These are phyloP conservation scores for Gnathonemus longibarbis DNA, from an alignment of 2,113 vertebrate species.

Conservation along the genomic window DNA sequence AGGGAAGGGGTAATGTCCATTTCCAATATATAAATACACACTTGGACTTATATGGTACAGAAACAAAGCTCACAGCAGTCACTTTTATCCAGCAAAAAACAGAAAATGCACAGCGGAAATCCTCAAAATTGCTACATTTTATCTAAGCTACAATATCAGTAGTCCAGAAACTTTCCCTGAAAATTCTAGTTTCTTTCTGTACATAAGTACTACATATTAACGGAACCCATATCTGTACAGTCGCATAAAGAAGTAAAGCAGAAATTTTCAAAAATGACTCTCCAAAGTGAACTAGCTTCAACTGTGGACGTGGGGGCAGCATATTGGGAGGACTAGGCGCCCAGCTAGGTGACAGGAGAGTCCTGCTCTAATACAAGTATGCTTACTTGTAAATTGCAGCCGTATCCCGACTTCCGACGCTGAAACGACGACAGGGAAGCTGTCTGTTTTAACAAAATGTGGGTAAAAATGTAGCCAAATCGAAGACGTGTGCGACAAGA, in stretches of 20 bases:
- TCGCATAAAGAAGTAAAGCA: neutral
- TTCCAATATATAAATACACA: neutral
- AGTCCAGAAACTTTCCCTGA: neutral
- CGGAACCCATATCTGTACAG: neutral
- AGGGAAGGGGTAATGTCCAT: neutral
- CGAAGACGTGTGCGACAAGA: neutral
- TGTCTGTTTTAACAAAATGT: neutral
- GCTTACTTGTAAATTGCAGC: neutral
- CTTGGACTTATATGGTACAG: neutral
- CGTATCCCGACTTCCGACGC: neutral
- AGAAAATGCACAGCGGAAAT: neutral
- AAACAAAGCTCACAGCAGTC: neutral
- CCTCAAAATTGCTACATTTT: neutral
- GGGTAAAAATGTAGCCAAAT: neutral
- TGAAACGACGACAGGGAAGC: neutral
- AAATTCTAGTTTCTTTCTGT: neutral
- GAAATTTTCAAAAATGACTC: neutral
- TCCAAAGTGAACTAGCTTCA: neutral
- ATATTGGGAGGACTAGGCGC: neutral
- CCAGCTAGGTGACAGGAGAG: neutral
- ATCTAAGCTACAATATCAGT: neutral
- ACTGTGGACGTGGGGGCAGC: neutral
- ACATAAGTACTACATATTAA: neutral
- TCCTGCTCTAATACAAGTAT: neutral
- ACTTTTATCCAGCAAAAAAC: neutral